Conservation (phyloP, 2,888 invertebrate species). For the Caradrina clavipalpis region DNA sequence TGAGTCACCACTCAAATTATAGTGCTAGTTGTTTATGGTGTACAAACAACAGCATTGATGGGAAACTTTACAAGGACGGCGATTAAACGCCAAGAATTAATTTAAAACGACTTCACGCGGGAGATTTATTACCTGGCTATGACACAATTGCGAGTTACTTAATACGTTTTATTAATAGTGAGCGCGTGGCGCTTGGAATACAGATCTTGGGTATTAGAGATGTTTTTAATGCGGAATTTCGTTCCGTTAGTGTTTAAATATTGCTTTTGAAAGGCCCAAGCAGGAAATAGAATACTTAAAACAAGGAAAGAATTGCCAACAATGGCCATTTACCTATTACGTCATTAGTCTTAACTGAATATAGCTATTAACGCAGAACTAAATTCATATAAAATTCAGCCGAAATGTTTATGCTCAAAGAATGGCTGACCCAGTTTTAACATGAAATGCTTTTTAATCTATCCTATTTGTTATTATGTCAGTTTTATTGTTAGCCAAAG, state of each 20-base stretch:
- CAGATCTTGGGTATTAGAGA: background rate
- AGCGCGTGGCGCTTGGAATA: background rate
- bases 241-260: background rate
- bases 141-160: constrained; percentile 16
- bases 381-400: background rate
- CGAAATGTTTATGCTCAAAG: background rate
- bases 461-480: background rate
- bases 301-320: background rate
- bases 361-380: constrained; percentile 1
- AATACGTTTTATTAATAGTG: constrained; percentile 11
- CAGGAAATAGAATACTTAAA: constrained; percentile 9
- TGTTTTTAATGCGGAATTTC: background rate
- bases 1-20: background rate
- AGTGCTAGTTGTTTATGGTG: constrained; percentile 21
- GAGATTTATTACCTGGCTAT: constrained; percentile 25
- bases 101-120: constrained; percentile 20
- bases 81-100: constrained; percentile 33
- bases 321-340: background rate
- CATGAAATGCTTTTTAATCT: constrained; percentile 1
- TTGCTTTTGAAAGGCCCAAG: background rate
- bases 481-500: constrained; percentile 16
- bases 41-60: constrained; percentile 17
- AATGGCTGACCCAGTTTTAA: background rate
- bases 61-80: constrained; percentile 20
- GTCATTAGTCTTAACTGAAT: background rate